Percentiles rank a stretch among this genome's conserved stretches.
Evolutionary conservation across 2,888 invertebrate genomes (phyloP).

Genomic region (Trissonchulus latispiculum): DNA sequence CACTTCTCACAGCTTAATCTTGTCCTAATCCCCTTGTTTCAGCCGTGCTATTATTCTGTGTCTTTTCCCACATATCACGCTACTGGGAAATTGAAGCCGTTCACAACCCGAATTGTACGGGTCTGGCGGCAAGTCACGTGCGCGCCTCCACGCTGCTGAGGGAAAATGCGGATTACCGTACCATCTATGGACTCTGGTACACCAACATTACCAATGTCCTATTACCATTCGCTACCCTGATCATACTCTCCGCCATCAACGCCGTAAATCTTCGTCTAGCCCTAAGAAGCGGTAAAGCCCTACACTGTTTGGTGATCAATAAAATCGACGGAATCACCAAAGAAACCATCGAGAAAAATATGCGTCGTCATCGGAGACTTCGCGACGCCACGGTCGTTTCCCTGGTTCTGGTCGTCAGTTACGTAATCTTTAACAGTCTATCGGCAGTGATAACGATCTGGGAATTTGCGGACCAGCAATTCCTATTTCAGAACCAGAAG

Average conservation of each 20-base stretch:
- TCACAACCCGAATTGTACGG: neutral
- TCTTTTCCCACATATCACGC: neutral
- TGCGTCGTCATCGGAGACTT: neutral
- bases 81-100: neutral
- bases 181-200: neutral
- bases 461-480: neutral
- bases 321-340: neutral
- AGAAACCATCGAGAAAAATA: neutral
- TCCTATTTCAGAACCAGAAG: neutral
- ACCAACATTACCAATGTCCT: neutral
- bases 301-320: neutral
- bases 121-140: neutral
- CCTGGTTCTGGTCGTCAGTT: neutral
- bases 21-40: too few species aligned
- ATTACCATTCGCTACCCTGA: neutral
- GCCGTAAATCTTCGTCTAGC: neutral
- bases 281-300: neutral
- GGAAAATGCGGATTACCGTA: neutral
- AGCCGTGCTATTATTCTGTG: neutral
- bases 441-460: neutral
- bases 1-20: too few species aligned
- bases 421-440: neutral
- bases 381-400: neutral
- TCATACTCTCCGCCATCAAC: neutral
- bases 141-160: neutral